Base-by-base conservation (phyloP, 2,113 vertebrate species). In the Psammodynastes pulverulentus region DNA sequence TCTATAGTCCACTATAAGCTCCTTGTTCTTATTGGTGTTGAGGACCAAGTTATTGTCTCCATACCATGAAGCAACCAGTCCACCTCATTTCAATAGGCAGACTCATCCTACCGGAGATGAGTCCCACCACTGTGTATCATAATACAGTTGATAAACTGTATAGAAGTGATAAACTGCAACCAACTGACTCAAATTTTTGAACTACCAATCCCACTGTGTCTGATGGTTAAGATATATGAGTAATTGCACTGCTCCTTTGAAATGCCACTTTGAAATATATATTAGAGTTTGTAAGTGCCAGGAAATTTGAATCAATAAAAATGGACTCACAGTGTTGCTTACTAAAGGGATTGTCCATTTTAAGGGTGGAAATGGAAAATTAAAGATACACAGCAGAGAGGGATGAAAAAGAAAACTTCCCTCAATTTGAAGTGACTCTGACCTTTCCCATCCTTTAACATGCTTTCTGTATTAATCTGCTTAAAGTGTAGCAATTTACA, bases 271-370 rank as follows among this genome's bases (percentile, higher is more conserved):
- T 92, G 29, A 58, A 45, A 86, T 45, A 26, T 89, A 34, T 67
- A 91, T 87, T 72, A n/a, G 46, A 9, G 51, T 26, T 90, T 91
- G 85, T 0, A 62, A 86, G 26, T 87, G 29, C 89, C 3, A 51
- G 86, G 53, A n/a, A 49, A 88, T 56, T 0, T 43, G 54, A 91
- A 72, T 2, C 49, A 49, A 93, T 91, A 19, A 95, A 46, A 29
- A 88, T 91, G 62, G 93, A 24, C 13, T 29, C 52, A 58, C 21
- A 92, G 34, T 26, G 84, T 95, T 93, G 26, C 62, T 94, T 93
- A 72, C 52, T 93, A 48, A 29, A 19, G 84, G 34, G 58, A 88
- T 87, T 93, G 39, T 51, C 3, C 39, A 87, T 93, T 96, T 95
- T 92, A 45, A 94, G 43, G 39, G 39, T 72, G 46, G 10, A 90